Percentiles rank a stretch among this genome's conserved stretches.
phyloP scores from a whole-genome alignment of 2,797 vertebrate species.

The Xenopus petersii region DNA sequence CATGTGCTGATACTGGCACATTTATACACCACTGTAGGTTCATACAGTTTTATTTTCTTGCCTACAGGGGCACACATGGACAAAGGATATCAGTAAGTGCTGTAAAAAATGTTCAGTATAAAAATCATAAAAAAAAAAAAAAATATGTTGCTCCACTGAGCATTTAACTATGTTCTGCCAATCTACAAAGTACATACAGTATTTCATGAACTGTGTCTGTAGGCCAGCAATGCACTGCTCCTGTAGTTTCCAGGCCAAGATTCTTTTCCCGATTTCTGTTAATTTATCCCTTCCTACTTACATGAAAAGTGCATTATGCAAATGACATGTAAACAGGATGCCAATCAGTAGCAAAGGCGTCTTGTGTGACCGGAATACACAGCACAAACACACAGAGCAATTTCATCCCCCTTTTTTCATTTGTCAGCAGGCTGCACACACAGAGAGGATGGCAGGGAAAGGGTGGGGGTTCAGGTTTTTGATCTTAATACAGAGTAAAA shows the following conservation, averaged over 20 bases:
- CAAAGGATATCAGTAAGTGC: too few species aligned
- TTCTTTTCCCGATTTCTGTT: conserved; percentile 34
- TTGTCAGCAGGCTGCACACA: conserved; percentile 23
- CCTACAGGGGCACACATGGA: too few species aligned
- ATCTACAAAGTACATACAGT: too few species aligned
- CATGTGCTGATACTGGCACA: too few species aligned
- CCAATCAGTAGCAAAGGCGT: conserved; percentile 31
- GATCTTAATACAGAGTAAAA: conserved; percentile 18
- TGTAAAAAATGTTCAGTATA: too few species aligned
- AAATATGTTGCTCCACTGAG: too few species aligned
- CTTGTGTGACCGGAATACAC: conserved; percentile 39
- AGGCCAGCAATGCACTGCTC: not conserved
- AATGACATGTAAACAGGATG: conserved; percentile 42
- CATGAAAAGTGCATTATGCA: conserved; percentile 46
- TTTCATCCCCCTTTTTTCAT: conserved; percentile 10
- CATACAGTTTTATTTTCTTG: too few species aligned
- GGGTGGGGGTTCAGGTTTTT: conserved; percentile 3
- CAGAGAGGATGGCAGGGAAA: conserved; percentile 3
- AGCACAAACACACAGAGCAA: conserved; percentile 21
- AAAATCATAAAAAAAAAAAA: too few species aligned
- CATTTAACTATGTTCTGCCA: too few species aligned
- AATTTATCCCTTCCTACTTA: conserved; percentile 41
- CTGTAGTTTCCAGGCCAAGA: conserved; percentile 1
- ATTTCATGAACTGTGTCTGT: too few species aligned
- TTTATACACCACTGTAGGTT: too few species aligned